Base-by-base conservation (phyloP, 1,140 invertebrate species). In the Zaprionus ornatus region DNA sequence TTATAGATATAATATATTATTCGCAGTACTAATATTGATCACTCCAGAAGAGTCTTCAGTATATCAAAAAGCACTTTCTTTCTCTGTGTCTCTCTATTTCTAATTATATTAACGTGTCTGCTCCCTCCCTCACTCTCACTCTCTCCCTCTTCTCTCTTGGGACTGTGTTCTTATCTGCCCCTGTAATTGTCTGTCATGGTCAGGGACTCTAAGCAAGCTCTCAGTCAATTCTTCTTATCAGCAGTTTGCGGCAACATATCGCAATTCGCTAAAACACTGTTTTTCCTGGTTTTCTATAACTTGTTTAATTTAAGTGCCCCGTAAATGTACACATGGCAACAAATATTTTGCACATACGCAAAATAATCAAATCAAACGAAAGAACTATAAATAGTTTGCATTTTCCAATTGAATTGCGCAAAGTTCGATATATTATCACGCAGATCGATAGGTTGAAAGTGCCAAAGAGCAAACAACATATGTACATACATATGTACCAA, bases 271-370 rank as follows among this genome's bases (percentile, higher is more conserved):
- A 35, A 54, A 35, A 5, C 29, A 27, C 45, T 55, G 52, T 64
- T 74, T 79, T 45, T n/a, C 7, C 40, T 45, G n/a, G 21, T 35
- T 55, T 54, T 79, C 54, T n/a, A n/a, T 40, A 76, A 67, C 72
- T 67, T 55, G 37, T 77, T 74, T 64, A 69, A 88, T 90, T 84
- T 75, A 84, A 84, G 74, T 90, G 65, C 71, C 55, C 69, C n/a
- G 77, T 66, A 48, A 66, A 76, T 67, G 67, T 62, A 56, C 73
- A 75, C 73, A 65, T 75, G 35, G 60, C 55, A 75, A 71, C 67
- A 64, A 75, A 60, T 42, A 59, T 60, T 37, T 57, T 23, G 37
- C 45, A 42, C 45, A 42, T 73, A 32, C 56, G 54, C 50, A 35
- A 54, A 52, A 68, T 56, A 74, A 17, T 57, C 17, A 42, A 71